A percentile compares a stretch with the other conserved stretches of the same genome.
phyloP scores from a whole-genome alignment of 2,113 vertebrate genomes.

The Tringa solitaria region DNA sequence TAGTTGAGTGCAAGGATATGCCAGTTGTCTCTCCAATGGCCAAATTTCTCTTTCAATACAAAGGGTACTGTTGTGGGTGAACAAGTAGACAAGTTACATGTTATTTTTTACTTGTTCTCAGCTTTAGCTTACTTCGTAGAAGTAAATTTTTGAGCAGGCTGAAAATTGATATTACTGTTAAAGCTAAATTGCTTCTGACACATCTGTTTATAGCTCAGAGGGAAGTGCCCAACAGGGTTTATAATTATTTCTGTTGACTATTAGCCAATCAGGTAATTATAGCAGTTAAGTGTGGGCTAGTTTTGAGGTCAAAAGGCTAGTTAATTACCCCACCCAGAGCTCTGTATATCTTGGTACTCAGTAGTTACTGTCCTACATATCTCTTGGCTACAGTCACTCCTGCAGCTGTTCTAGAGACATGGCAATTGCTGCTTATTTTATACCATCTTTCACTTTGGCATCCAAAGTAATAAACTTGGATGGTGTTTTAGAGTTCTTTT shows the following conservation, averaged over 20 bases:
- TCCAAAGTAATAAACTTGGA: not conserved
- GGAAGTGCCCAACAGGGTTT: not conserved
- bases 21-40: not conserved
- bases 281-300: not conserved
- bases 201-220: not conserved
- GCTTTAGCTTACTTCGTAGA: not conserved
- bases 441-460: not conserved
- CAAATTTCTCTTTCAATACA: not conserved
- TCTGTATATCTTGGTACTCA: not conserved
- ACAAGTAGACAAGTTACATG: not conserved
- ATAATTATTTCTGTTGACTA: not conserved
- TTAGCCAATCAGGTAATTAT: not conserved
- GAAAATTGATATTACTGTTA: not conserved
- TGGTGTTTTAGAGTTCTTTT: not conserved
- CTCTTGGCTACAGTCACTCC: not conserved
- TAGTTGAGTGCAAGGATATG: not conserved
- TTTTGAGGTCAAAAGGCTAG: not conserved
- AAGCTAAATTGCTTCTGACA: not conserved
- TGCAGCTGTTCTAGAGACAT: not conserved
- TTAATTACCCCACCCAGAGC: not conserved
- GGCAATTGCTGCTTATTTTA: not conserved
- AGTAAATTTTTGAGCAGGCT: not conserved
- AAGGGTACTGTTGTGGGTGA: not conserved
- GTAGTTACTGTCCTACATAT: not conserved
- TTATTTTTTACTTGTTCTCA: not conserved